Evolutionary conservation across 2,888 invertebrate genomes (phyloP).

Genomic region (Idaea aversata): DNA sequence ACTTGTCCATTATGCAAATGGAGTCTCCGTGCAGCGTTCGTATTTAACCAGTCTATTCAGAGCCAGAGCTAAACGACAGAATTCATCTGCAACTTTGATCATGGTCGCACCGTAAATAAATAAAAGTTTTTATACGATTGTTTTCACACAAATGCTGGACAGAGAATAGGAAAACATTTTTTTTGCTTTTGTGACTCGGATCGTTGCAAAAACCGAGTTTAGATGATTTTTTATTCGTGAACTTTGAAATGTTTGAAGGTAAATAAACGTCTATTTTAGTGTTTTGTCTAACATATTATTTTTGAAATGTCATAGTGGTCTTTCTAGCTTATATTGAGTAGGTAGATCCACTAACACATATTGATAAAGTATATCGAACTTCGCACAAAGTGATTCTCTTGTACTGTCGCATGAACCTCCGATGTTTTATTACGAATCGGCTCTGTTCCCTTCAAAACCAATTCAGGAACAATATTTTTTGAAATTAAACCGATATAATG

Average conservation of each 20-base stretch:
- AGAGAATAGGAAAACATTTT: slow-evolving; percentile 19
- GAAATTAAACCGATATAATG: not conserved
- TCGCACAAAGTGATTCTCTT: no score
- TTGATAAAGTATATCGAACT: no score
- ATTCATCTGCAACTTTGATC: slow-evolving; percentile 48
- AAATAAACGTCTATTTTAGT: not conserved
- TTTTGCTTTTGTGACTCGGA: not conserved
- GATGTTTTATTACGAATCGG: slow-evolving; percentile 9
- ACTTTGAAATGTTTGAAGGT: not conserved
- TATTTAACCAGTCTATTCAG: slow-evolving; percentile 69
- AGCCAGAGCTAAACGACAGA: slow-evolving; percentile 40
- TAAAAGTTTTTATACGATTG: slow-evolving; percentile 29
- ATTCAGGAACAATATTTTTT: not conserved
- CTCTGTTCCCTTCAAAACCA: slow-evolving; percentile 3
- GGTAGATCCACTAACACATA: no score
- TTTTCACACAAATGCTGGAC: slow-evolving; percentile 34
- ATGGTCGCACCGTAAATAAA: slow-evolving; percentile 36
- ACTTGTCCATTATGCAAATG: slow-evolving; percentile 71
- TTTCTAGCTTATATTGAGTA: no score
- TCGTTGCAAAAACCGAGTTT: not conserved
- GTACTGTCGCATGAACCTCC: no score
- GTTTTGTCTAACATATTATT: not conserved
- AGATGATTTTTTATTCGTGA: not conserved
- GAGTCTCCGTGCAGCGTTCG: slow-evolving; percentile 49
- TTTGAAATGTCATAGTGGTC: not conserved